Conservation (phyloP, 2,113 vertebrate genomes). For the Sinocyclocheilus anophthalmus region DNA sequence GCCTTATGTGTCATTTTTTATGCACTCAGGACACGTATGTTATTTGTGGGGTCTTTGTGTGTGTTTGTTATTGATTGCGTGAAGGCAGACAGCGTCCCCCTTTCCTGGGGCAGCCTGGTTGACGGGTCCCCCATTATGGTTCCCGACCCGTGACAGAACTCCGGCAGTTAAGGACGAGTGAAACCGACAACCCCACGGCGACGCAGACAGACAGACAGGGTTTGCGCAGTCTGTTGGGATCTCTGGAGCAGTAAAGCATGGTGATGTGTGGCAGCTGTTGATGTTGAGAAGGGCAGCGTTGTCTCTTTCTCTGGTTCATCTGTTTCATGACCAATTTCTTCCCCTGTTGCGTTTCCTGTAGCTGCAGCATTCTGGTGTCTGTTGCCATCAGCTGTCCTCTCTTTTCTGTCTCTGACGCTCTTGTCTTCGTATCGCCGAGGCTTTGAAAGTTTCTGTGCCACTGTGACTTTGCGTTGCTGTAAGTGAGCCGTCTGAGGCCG, state of each 20-base stretch:
- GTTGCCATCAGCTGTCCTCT: neutral
- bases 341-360: constrained; percentile 13
- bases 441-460: constrained; percentile 7
- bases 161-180: too few species aligned
- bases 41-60: too few species aligned
- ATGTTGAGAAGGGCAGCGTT: constrained; percentile 60
- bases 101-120: too few species aligned
- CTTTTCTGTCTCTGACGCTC: neutral
- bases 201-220: constrained; percentile 3
- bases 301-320: constrained; percentile 21
- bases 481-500: constrained; percentile 13
- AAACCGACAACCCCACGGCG: too few species aligned
- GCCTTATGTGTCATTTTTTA: too few species aligned
- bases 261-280: constrained; percentile 63
- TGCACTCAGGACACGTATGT: too few species aligned
- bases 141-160: too few species aligned
- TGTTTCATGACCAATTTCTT: constrained; percentile 18
- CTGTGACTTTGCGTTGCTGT: constrained; percentile 19
- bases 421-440: neutral
- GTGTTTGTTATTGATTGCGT: too few species aligned
- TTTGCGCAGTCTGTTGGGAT: neutral
- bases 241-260: constrained; percentile 55
- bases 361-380: neutral
- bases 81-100: too few species aligned
- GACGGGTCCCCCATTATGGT: too few species aligned